Conservation (phyloP, 2,797 vertebrate genomes). For the Carapus acus region DNA sequence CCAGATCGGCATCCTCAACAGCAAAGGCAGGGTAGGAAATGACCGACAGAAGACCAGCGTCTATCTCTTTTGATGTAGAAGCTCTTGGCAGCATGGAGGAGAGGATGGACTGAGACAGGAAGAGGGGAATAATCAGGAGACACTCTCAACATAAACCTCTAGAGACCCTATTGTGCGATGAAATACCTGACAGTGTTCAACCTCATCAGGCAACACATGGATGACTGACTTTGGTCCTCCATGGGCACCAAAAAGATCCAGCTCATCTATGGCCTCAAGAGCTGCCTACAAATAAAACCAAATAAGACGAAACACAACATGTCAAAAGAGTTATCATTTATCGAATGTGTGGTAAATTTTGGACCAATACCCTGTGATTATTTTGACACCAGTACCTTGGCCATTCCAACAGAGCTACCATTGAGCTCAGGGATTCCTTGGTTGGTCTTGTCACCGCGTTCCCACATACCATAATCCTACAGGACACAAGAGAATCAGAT, state of each 20-base stretch:
- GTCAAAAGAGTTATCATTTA: too few species aligned
- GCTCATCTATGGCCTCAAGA: constrained; percentile 95
- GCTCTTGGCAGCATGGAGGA: constrained; percentile 97
- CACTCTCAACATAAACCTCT: too few species aligned
- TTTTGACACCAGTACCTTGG: constrained; percentile 79
- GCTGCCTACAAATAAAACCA: constrained; percentile 77
- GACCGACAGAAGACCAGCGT: constrained; percentile 91
- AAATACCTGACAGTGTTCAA: constrained; percentile 94
- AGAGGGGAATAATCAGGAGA: constrained; percentile 12
- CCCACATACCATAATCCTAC: constrained; percentile 99
- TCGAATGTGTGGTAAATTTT: not conserved
- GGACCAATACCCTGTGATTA: not conserved
- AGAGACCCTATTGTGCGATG: not conserved
- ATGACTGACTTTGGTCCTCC: constrained; percentile 95
- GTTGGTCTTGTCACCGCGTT: constrained; percentile 98
- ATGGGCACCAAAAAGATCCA: constrained; percentile 93
- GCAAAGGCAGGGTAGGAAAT: constrained; percentile 98
- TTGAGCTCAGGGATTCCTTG: constrained; percentile 97
- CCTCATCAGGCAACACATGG: constrained; percentile 95
- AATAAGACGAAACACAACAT: not conserved
- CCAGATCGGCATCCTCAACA: constrained; percentile 88
- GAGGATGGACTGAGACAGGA: constrained; percentile 84
- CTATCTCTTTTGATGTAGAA: constrained; percentile 98
- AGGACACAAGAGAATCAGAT: not conserved
- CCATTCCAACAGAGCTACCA: constrained; percentile 95